phyloP scores from a whole-genome alignment of 2,797 vertebrate species.

The Cetoscarus ocellatus region DNA sequence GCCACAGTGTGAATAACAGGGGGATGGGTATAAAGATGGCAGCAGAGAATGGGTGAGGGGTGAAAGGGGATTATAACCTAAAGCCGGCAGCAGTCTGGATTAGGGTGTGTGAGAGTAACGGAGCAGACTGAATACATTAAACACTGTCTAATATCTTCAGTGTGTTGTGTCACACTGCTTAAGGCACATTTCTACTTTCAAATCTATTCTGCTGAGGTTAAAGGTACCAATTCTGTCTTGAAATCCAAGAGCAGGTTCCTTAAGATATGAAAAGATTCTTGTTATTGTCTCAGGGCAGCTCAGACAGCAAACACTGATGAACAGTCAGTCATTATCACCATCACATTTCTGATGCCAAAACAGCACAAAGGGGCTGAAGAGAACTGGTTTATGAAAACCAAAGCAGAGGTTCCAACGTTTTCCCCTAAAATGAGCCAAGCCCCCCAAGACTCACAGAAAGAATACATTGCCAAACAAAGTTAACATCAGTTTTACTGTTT shows the following conservation, averaged over 20 bases:
- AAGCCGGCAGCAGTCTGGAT: slow-evolving; percentile 63
- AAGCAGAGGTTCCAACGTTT: no score
- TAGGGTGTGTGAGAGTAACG: slow-evolving; percentile 37
- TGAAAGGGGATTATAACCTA: slow-evolving; percentile 69
- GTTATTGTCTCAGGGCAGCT: background rate
- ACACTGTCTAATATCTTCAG: slow-evolving; percentile 39
- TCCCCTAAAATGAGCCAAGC: no score
- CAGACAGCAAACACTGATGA: background rate
- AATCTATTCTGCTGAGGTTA: slow-evolving; percentile 1
- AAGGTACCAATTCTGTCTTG: background rate
- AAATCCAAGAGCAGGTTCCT: background rate
- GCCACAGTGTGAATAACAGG: slow-evolving; percentile 26
- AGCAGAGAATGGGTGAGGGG: slow-evolving; percentile 56
- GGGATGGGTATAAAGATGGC: slow-evolving; percentile 52
- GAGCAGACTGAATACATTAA: slow-evolving; percentile 61
- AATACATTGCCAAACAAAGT: no score
- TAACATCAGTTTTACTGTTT: no score
- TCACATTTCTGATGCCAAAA: no score
- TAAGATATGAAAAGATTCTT: background rate
- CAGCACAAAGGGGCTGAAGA: no score
- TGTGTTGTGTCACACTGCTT: slow-evolving; percentile 21
- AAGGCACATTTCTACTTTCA: slow-evolving; percentile 19
- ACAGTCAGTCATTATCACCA: background rate
- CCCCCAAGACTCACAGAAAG: no score
- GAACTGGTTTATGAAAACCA: no score